Base-by-base conservation (phyloP, 92 coral and sea anemone species). In the Zoanthus sansibaricus region DNA sequence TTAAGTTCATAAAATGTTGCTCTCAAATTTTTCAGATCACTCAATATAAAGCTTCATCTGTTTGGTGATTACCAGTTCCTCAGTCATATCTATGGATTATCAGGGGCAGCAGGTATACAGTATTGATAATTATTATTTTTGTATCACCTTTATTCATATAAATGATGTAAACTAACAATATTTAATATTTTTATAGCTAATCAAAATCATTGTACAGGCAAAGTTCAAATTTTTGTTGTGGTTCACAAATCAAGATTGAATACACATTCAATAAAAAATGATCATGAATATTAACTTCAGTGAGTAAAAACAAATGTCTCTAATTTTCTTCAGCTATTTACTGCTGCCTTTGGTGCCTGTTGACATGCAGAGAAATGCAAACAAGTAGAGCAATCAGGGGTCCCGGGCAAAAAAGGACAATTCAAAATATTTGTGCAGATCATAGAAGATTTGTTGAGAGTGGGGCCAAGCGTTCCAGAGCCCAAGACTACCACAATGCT, bases 341-440 rank as follows among this genome's bases (percentile, higher is more conserved):
- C 32, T 74, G 55, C 49, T 74, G 78, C 46, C 42, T 75, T n/a
- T 75, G 79, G 79, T 75, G 79, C 31, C 64, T 47, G 16, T 8
- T 75, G 21, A 37, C 58, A 14, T 37, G 54, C 32, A 75, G 54
- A 51, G 11, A 59, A 5, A 12, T 58, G 52, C 84, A 58, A 44
- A 67, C 21, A 30, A 25, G 47, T 21, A 5, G 47, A 14, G 44
- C 21, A 11, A n/a, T 78, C 9, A 55, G 83, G 18, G 70, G 83
- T 21, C 44, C 21, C 8, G 71, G 73, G n/a, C 10, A 79, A 5
- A 7, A 9, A 9, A 56, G 84, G 32, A 33, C 55, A 17, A 55
- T 16, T 59, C 30, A 30, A 33, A 79, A 79, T 32, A 25, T 25
- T 25, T 25, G 25, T 25, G 25, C 25, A 25, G 25, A 25, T 25